These are phyloP conservation scores for Deilephila elpenor DNA, from an alignment of 2,888 invertebrate genomes.

Conservation along the genomic window DNA sequence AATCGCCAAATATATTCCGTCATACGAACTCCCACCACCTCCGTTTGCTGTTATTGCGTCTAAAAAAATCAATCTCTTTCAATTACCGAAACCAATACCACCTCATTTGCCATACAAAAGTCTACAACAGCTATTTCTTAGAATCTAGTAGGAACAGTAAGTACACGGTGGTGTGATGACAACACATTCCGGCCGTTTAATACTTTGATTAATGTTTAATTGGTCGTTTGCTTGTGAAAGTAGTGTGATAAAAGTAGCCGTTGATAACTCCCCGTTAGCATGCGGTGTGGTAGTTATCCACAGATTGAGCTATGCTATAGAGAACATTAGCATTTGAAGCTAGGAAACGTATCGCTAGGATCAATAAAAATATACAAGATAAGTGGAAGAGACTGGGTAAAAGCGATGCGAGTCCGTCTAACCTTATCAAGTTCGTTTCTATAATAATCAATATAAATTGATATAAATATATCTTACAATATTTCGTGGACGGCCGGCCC, in stretches of 20 bases:
- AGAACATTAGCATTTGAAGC: neutral
- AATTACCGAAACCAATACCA: too few relatives aligned
- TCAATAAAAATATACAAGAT: too few relatives aligned
- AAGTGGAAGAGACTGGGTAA: too few relatives aligned
- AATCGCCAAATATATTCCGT: too few relatives aligned
- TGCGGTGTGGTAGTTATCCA: constrained; percentile 6
- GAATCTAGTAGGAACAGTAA: neutral
- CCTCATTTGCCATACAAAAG: neutral
- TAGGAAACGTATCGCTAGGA: neutral
- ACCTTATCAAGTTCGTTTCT: too few relatives aligned
- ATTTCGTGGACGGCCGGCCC: neutral
- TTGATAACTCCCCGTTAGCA: constrained; percentile 11
- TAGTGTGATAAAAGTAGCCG: constrained; percentile 23
- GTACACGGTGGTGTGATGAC: neutral
- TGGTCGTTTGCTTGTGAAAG: constrained; percentile 28
- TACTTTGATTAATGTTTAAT: constrained; percentile 18
- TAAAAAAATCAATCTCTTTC: too few relatives aligned
- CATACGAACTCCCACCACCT: too few relatives aligned
- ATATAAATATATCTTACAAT: neutral
- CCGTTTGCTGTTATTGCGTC: too few relatives aligned
- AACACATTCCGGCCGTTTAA: neutral
- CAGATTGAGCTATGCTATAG: neutral
- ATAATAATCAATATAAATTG: too few relatives aligned
- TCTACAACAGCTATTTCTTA: neutral
- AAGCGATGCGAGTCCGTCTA: too few relatives aligned